Percentiles rank a stretch among this genome's conserved stretches.
These are phyloP conservation scores for Acropora yongei DNA, from an alignment of 64 coral and sea anemone genomes.

Conservation along the genomic window DNA sequence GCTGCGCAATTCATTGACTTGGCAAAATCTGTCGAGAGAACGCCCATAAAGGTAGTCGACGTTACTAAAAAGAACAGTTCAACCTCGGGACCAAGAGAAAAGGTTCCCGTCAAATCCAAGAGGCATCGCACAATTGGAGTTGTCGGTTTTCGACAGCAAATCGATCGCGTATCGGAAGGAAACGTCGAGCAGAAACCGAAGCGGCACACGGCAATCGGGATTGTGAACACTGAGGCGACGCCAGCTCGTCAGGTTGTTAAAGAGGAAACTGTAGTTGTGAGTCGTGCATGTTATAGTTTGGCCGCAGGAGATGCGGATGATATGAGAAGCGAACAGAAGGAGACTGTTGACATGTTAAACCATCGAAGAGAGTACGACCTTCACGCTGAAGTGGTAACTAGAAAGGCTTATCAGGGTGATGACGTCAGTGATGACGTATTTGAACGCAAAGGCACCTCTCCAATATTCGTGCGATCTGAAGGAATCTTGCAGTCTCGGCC, in stretches of 20 bases:
- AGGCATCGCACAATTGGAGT: conserved; percentile 72
- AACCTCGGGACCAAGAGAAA: conserved; percentile 15
- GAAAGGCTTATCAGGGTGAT: not conserved
- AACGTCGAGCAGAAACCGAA: conserved; percentile 58
- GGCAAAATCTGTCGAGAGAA: conserved; percentile 9
- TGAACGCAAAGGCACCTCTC: not conserved
- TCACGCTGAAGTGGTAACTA: not conserved
- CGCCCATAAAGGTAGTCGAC: conserved; percentile 75
- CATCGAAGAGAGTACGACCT: conserved; percentile 26
- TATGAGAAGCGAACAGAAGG: not conserved
- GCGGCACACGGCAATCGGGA: conserved; percentile 68
- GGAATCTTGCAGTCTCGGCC: conserved; percentile 10
- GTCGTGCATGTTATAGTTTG: conserved; percentile 6
- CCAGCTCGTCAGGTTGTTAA: conserved; percentile 33
- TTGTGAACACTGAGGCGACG: conserved; percentile 25
- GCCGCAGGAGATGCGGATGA: not conserved
- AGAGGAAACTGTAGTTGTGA: conserved; percentile 29
- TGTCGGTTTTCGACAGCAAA: conserved; percentile 66
- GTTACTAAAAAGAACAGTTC: conserved; percentile 45
- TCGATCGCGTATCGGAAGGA: conserved; percentile 55
- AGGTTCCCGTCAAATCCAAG: conserved; percentile 24
- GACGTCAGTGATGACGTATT: conserved; percentile 5
- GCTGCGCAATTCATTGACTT: conserved; percentile 26
- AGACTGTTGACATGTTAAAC: conserved; percentile 13
- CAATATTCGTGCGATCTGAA: conserved; percentile 2